These are phyloP conservation scores for Xenus cinereus DNA, from an alignment of 2,113 vertebrate genomes.

Conservation along the genomic window DNA sequence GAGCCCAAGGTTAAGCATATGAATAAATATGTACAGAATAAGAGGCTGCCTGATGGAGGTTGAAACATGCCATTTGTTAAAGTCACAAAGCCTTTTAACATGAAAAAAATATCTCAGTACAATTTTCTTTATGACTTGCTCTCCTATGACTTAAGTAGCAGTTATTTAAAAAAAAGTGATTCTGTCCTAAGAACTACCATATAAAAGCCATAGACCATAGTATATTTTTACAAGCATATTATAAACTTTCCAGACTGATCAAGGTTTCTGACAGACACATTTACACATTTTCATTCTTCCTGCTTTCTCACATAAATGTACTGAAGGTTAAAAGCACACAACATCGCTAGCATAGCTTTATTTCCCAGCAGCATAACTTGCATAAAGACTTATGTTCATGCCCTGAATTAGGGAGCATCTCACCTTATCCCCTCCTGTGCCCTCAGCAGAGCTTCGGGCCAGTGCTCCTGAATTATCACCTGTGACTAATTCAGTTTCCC, in stretches of 20 bases:
- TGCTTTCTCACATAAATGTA: background rate
- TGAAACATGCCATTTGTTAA: background rate
- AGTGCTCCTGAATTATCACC: background rate
- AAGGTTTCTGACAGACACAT: background rate
- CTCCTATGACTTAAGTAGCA: background rate
- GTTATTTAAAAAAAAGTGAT: background rate
- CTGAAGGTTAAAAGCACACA: background rate
- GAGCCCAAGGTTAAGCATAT: constrained; percentile 20
- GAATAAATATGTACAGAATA: constrained; percentile 6
- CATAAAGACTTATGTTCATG: background rate
- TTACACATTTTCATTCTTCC: background rate
- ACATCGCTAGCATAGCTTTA: background rate
- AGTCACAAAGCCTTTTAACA: background rate
- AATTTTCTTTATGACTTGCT: constrained; percentile 13
- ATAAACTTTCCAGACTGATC: background rate
- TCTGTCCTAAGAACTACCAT: background rate
- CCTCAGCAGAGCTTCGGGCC: background rate
- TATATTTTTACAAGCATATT: constrained; percentile 20
- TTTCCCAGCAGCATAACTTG: background rate
- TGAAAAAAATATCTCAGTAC: background rate
- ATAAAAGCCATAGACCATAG: background rate
- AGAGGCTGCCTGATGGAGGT: background rate
- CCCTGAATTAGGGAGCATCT: background rate
- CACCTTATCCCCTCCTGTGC: background rate
- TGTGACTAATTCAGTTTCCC: background rate